Evolutionary conservation across 2,888 invertebrate species (phyloP).

Genomic region (Rhamnusium bicolor): DNA sequence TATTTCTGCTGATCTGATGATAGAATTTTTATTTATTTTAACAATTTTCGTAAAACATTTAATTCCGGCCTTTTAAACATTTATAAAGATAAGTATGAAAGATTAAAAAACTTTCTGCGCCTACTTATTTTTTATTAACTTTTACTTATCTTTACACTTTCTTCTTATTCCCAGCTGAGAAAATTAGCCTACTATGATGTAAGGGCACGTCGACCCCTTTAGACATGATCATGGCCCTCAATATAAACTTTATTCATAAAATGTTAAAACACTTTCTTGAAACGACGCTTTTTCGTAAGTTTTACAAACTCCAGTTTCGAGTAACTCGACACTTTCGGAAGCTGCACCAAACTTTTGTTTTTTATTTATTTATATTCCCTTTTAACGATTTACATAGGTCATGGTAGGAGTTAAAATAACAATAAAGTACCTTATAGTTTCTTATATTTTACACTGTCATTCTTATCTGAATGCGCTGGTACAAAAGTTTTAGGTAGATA

Average conservation of each 20-base stretch:
- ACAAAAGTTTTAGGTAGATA: no score
- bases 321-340: conserved; percentile 1
- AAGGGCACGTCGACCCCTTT: conserved; percentile 19
- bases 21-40: neutral
- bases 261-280: conserved; percentile 26
- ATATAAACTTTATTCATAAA: conserved; percentile 33
- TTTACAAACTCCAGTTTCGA: conserved; percentile 8
- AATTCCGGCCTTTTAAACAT: conserved; percentile 22
- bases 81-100: conserved; percentile 20
- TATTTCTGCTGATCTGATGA: neutral
- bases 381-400: neutral
- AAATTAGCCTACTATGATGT: conserved; percentile 26
- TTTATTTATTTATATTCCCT: conserved; percentile 27
- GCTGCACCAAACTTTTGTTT: conserved; percentile 18
- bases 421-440: no score
- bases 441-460: no score
- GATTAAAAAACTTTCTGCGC: conserved; percentile 9
- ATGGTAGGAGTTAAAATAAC: no score
- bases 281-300: conserved; percentile 16
- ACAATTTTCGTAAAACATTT: neutral
- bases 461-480: no score
- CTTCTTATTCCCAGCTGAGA: neutral
- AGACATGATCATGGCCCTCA: conserved; percentile 23
- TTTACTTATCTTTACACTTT: conserved; percentile 7
- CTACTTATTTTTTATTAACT: conserved; percentile 32